Evolutionary conservation across 2,888 invertebrate genomes (phyloP).

Genomic region (Drosophila multiciliata): DNA sequence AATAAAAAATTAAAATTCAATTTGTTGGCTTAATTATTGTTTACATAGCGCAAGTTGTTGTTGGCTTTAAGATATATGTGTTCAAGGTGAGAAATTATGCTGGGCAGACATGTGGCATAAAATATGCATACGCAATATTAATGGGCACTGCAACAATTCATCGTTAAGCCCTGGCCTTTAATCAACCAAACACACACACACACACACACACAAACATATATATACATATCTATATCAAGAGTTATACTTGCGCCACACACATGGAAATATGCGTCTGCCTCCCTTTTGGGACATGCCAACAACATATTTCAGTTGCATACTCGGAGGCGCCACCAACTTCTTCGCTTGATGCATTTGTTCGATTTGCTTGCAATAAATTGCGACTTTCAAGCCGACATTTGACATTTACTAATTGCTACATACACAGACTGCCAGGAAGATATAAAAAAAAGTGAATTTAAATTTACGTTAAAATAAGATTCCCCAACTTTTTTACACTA

Average conservation of each 20-base stretch:
- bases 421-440: background rate
- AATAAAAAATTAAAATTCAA: background rate
- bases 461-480: constrained; percentile 10
- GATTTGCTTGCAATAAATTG: constrained; percentile 75
- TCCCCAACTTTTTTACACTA: background rate
- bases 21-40: background rate
- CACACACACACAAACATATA: background rate
- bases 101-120: constrained; percentile 52
- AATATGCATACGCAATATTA: constrained; percentile 58
- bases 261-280: constrained; percentile 3
- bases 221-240: background rate
- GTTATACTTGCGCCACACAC: constrained; percentile 19
- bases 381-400: constrained; percentile 63
- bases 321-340: constrained; percentile 45
- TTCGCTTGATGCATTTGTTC: constrained; percentile 61
- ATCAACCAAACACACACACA: constrained; percentile 44
- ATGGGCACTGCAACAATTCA: constrained; percentile 62
- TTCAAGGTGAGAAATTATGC: constrained; percentile 28
- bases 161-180: constrained; percentile 59
- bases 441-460: constrained; percentile 7
- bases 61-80: constrained; percentile 23
- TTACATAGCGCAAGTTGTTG: constrained; percentile 1
- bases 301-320: constrained; percentile 75
- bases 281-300: constrained; percentile 15
- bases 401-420: constrained; percentile 79